A percentile compares a stretch with the other conserved stretches of the same genome.
Conservation (phyloP, 2,797 vertebrate genomes). For the Coilia nasus region DNA sequence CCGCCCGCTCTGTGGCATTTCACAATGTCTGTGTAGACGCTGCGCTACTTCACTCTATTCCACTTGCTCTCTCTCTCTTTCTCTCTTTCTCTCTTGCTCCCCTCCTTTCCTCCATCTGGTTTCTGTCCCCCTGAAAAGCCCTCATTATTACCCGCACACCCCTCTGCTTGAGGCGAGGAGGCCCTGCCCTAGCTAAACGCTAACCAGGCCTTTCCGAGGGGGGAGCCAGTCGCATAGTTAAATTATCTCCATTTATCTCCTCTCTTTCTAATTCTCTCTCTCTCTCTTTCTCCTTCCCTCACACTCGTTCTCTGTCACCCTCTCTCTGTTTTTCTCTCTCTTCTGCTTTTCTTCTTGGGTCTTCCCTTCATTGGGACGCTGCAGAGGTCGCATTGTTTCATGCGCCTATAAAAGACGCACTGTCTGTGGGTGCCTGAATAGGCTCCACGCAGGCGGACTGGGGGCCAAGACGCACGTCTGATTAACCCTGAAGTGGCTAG, state of each 20-base stretch:
- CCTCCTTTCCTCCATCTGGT: constrained; percentile 70
- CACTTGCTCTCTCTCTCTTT: constrained; percentile 39
- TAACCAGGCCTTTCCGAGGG: constrained; percentile 57
- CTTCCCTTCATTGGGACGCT: constrained; percentile 55
- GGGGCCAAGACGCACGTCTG: constrained; percentile 78
- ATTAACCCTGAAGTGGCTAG: constrained; percentile 91
- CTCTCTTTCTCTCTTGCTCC: constrained; percentile 57
- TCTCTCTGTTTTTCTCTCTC: constrained; percentile 50
- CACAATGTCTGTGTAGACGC: constrained; percentile 65
- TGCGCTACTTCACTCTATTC: constrained; percentile 15
- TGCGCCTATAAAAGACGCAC: constrained; percentile 74
- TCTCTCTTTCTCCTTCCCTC: too few species aligned
- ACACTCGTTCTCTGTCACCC: too few species aligned
- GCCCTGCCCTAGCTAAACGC: constrained; percentile 49
- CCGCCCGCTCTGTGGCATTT: not conserved
- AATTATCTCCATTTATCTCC: constrained; percentile 61
- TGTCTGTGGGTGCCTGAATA: constrained; percentile 78
- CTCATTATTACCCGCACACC: constrained; percentile 73
- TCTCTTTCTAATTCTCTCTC: not conserved
- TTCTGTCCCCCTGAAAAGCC: constrained; percentile 76
- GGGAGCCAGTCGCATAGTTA: constrained; percentile 54
- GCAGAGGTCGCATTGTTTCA: constrained; percentile 84
- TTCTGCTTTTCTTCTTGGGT: not conserved
- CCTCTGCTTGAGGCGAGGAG: constrained; percentile 63
- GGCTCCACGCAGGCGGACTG: constrained; percentile 75